Percentiles rank a stretch among this genome's conserved stretches.
These are phyloP conservation scores for Neodiprion fabricii DNA, from an alignment of 1,140 invertebrate genomes.

Conservation along the genomic window DNA sequence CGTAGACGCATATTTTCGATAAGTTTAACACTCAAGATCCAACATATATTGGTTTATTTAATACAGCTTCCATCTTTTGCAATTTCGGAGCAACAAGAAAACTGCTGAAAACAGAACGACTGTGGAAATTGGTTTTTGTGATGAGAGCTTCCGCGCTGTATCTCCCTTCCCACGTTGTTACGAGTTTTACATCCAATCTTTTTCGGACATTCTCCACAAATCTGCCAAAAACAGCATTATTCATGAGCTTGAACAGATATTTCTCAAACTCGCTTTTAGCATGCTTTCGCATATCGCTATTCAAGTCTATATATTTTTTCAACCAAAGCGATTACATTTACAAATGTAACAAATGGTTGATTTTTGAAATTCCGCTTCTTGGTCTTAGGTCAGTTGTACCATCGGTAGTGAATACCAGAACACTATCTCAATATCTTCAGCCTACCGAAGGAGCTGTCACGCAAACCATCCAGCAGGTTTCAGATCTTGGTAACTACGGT, in stretches of 20 bases:
- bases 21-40: constrained; percentile 36
- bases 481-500: neutral
- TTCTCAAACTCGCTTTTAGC: constrained; percentile 53
- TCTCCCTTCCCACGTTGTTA: constrained; percentile 32
- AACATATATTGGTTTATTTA: constrained; percentile 39
- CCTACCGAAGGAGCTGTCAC: too few species aligned
- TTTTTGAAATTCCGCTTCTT: too few species aligned
- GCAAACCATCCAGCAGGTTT: too few species aligned
- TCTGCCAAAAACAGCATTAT: constrained; percentile 58
- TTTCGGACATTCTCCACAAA: constrained; percentile 56
- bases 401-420: too few species aligned
- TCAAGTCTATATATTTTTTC: constrained; percentile 56
- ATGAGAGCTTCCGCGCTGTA: constrained; percentile 38
- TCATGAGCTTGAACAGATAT: constrained; percentile 59
- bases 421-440: constrained; percentile 5
- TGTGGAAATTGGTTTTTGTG: constrained; percentile 45
- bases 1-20: constrained; percentile 35
- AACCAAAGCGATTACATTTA: too few species aligned
- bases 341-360: too few species aligned
- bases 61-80: constrained; percentile 23
- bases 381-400: too few species aligned
- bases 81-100: constrained; percentile 33
- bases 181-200: constrained; percentile 46
- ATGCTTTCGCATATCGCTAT: constrained; percentile 43
- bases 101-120: constrained; percentile 36